Conservation (phyloP, 2,888 invertebrate genomes). For the Leptopilina syphax region DNA sequence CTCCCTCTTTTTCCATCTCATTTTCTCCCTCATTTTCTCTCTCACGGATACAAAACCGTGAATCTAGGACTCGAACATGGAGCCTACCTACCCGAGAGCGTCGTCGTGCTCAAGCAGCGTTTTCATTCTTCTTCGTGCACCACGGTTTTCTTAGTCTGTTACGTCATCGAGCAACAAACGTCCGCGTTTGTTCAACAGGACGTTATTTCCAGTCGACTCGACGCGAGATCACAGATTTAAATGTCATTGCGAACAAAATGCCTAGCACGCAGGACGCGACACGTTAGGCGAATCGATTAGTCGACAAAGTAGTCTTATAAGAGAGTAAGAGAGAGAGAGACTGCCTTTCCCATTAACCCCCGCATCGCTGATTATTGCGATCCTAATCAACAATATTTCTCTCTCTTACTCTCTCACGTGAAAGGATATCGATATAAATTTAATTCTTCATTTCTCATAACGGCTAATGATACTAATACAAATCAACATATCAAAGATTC, state of each 20-base stretch:
- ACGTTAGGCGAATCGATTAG: constrained; percentile 33
- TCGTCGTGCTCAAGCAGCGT: constrained; percentile 50
- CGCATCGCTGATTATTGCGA: background rate
- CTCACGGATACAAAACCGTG: constrained; percentile 53
- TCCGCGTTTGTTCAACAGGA: constrained; percentile 56
- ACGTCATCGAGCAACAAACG: constrained; percentile 52
- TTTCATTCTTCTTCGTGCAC: constrained; percentile 56
- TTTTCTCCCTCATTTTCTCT: constrained; percentile 3
- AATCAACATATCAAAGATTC: background rate
- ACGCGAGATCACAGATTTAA: constrained; percentile 49
- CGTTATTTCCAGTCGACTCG: constrained; percentile 53
- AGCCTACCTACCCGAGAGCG: constrained; percentile 40
- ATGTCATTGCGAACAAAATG: constrained; percentile 38
- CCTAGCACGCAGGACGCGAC: constrained; percentile 38
- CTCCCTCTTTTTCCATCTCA: too few species aligned
- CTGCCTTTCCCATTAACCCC: constrained; percentile 15
- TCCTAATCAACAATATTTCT: background rate
- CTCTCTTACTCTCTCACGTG: background rate
- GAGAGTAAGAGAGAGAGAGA: too few species aligned
- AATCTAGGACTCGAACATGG: constrained; percentile 53
- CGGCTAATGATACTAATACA: constrained; percentile 4
- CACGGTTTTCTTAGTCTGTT: constrained; percentile 50
- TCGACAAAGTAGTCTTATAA: constrained; percentile 19
- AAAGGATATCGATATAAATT: constrained; percentile 8
- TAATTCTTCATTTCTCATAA: background rate